Percentiles rank a stretch among this genome's conserved stretches.
These are phyloP conservation scores for Eutolmus rufibarbis DNA, from an alignment of 2,888 invertebrate species.

Conservation along the genomic window DNA sequence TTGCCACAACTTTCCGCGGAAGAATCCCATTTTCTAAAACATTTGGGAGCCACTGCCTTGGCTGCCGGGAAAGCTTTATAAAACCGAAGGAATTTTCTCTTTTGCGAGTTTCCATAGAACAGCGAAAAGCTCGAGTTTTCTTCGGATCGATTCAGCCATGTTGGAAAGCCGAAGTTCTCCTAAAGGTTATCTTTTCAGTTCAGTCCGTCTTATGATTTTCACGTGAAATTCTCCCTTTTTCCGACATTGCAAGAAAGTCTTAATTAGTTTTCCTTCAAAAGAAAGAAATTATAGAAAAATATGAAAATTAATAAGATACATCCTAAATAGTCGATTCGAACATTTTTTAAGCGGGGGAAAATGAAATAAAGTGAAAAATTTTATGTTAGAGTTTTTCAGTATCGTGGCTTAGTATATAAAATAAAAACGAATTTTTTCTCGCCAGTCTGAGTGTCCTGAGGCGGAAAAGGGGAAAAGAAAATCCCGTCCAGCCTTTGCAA, in stretches of 20 bases:
- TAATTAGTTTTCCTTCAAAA: conserved; percentile 6
- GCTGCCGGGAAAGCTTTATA: not conserved
- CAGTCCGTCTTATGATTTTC: conserved; percentile 49
- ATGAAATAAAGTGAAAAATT: not conserved
- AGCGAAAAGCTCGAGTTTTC: conserved; percentile 5
- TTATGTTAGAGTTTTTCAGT: not conserved
- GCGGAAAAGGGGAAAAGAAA: not conserved
- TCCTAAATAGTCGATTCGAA: not conserved
- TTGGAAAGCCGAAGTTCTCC: conserved; percentile 44
- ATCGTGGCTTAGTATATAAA: not conserved
- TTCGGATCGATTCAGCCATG: conserved; percentile 50
- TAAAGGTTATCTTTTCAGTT: conserved; percentile 45
- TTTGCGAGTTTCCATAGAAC: not conserved
- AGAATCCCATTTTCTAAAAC: not conserved
- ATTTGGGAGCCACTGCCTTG: not conserved
- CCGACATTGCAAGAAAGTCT: conserved; percentile 2
- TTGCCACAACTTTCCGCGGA: not conserved
- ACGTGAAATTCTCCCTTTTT: conserved; percentile 43
- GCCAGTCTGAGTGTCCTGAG: not conserved
- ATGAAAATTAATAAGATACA: not conserved
- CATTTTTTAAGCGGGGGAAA: not conserved
- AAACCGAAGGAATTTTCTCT: not conserved
- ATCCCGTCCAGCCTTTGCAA: not conserved
- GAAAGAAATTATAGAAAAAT: not conserved
- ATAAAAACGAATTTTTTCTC: not conserved